Evolutionary conservation across 1,140 invertebrate genomes (phyloP), one percentile per base, ranked within the genome.

Genomic region (Elymnias hypermnestra): DNA sequence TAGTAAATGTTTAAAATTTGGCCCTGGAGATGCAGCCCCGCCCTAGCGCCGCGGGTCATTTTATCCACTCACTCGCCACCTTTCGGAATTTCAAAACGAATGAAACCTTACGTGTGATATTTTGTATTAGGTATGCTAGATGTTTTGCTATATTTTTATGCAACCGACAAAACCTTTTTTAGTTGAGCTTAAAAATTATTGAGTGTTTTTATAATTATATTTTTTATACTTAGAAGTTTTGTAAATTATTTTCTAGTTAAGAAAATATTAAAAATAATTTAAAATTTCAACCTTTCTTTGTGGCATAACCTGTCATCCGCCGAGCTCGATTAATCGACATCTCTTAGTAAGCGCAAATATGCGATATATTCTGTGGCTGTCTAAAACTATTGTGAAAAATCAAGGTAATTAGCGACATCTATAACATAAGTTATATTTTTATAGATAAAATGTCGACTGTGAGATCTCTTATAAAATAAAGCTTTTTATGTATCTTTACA

Each of bases 1-100:
- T 83, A 85, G 75, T 82, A 75, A 83, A 85, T 83, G 75, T 85
- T 85, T 82, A 83, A 74, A 74, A 79, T 79, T 83, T 65, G 75
- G 70, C 75, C 73, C 69, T 54, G 45, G 64, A 65, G 63, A 64
- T 59, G 63, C 63, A 52, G 62, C 42, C 62, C 62, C 66, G 63
- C 67, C 64, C 61, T 47, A 56, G 56, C 56, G 57, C 60, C 58
- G 56, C 51, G 33, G 46, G 43, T 46, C 40, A 12, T 3, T 33
- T 33, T 14, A 12, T 33, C 25, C 41, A 35, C 45, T 48, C 50
- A 41, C 37, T 52, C 37, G 38, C 53, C 46, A 51, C 53, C 26
- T 29, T 53, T 37, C 22, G 49, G 37, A 46, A 54, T 44, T 52
- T 57, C 49, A 37, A n/a, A 63, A 63, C 67, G 63, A 70, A 74